Base-by-base conservation (phyloP, 2,113 vertebrate species). In the Terrapene triunguis region DNA sequence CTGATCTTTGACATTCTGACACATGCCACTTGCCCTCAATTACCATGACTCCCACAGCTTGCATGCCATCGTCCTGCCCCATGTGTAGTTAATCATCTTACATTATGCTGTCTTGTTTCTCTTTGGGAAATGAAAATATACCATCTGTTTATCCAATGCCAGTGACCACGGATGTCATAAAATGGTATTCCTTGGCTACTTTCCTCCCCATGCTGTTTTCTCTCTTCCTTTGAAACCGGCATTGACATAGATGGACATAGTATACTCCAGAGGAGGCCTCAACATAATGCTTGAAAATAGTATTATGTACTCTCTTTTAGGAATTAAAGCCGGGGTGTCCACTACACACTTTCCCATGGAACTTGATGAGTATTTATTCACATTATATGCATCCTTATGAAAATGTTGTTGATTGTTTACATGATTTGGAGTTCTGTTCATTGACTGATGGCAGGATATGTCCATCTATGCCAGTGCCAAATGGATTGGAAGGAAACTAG, bases 401-500 rank as follows among this genome's bases (percentile, higher is more conserved):
- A 80, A 47, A 35, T 76, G 38, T 2, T 55, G 80, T 0, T 32
- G 4, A 44, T 32, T 16, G 32, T n/a, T 65, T 35, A 69, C 0
- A 79, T 32, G 24, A 14, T 44, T n/a, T 25, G 51, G 80, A 89
- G 1, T 35, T 53, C 1, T 44, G 22, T 59, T 32, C 32, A n/a
- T 65, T 65, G 62, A n/a, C 16, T 74, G 69, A 11, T 42, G 38
- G 69, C 38, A 74, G 22, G 21, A 11, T 42, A 74, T 74, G 17
- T 24, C 19, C 69, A 11, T 25, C 11, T 83, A 22, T 47, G 14
- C 42, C 14, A 59, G 27, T 83, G 16, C 7, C 0, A 38, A 90
- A 55, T 29, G 1, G 8, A 35, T 5, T 3, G 59, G 21, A n/a
- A 57, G 48, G 76, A 78, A 21, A 13, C 1, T 25, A 72, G 0